A percentile compares a stretch with the other conserved stretches of the same genome.
phyloP scores from a whole-genome alignment of 2,797 vertebrate species.

The Cryptoprocta ferox region DNA sequence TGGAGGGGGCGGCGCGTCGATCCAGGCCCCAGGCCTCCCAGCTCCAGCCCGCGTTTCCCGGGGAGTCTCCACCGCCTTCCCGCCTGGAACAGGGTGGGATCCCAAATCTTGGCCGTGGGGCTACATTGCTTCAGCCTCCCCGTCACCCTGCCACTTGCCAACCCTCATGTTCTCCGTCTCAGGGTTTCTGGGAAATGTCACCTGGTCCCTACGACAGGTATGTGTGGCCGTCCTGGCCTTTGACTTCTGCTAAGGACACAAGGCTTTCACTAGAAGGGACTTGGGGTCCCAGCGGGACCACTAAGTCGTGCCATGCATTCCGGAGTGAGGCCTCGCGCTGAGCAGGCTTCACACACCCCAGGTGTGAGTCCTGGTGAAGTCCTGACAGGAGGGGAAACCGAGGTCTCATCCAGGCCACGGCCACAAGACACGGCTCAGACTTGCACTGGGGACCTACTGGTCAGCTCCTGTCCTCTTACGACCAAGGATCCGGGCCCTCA shows the following conservation, averaged over 20 bases:
- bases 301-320: too few relatives aligned
- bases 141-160: accelerated
- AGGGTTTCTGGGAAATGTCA: neutral
- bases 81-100: accelerated
- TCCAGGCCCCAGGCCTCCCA: too few relatives aligned
- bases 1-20: too few relatives aligned
- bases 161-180: neutral
- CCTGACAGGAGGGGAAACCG: neutral
- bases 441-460: neutral
- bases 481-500: neutral
- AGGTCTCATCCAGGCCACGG: neutral
- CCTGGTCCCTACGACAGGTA: neutral
- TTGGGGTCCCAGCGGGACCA: neutral
- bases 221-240: neutral
- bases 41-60: accelerated
- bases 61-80: neutral
- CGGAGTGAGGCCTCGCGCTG: neutral
- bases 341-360: neutral
- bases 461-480: neutral
- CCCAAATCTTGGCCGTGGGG: accelerated
- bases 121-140: neutral
- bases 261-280: neutral
- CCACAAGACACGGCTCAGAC: neutral
- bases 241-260: too few relatives aligned
- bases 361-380: neutral